Percentiles rank a stretch among this genome's conserved stretches.
These are phyloP conservation scores for Pyralis farinalis DNA, from an alignment of 2,888 invertebrate species.

Conservation along the genomic window DNA sequence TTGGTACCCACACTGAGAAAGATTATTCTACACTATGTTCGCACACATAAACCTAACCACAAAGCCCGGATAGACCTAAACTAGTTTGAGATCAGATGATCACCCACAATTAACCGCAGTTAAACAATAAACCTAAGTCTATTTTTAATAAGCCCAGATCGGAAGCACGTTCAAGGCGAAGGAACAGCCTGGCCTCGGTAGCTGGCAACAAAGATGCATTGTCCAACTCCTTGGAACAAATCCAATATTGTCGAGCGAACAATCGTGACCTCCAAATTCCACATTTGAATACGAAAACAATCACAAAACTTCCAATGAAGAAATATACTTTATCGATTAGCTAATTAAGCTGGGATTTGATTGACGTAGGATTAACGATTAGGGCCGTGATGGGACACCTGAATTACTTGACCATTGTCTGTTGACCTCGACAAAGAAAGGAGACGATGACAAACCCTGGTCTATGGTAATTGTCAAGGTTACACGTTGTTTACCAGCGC, in stretches of 20 bases:
- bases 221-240: constrained; percentile 72
- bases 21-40: no score
- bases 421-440: constrained; percentile 69
- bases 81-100: background rate
- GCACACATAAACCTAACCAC: no score
- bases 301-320: constrained; percentile 24
- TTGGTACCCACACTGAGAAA: no score
- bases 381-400: constrained; percentile 61
- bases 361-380: constrained; percentile 34
- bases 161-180: constrained; percentile 59
- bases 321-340: constrained; percentile 14
- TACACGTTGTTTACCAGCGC: constrained; percentile 41
- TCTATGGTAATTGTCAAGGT: constrained; percentile 57
- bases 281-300: constrained; percentile 58
- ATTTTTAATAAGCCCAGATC: constrained; percentile 30
- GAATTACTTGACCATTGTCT: constrained; percentile 46
- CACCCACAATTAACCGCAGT: constrained; percentile 17
- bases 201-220: constrained; percentile 73
- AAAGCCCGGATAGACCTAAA: background rate
- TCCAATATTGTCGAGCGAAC: constrained; percentile 72
- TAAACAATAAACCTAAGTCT: constrained; percentile 45
- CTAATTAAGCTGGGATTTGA: constrained; percentile 18
- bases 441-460: constrained; percentile 57
- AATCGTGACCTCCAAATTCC: constrained; percentile 75
- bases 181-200: constrained; percentile 49